A percentile compares a stretch with the other conserved stretches of the same genome.
Evolutionary conservation across 2,888 invertebrate species (phyloP).

Genomic region (Nycteola revayana): DNA sequence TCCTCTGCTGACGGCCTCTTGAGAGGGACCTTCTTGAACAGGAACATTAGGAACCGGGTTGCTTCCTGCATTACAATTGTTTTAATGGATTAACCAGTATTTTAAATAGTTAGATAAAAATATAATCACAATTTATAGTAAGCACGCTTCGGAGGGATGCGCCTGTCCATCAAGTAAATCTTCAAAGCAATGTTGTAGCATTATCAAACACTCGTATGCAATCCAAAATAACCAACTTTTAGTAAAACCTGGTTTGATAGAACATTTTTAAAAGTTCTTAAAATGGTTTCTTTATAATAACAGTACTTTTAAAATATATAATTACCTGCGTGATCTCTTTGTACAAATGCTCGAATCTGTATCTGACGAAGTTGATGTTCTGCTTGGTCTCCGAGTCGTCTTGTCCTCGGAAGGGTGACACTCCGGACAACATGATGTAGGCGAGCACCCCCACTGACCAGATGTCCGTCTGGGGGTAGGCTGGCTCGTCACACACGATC

Average conservation of each 20-base stretch:
- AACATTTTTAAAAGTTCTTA: too few species aligned
- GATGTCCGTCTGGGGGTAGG: slow-evolving; percentile 95
- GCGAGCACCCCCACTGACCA: slow-evolving; percentile 97
- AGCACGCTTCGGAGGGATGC: too few species aligned
- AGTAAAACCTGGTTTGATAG: too few species aligned
- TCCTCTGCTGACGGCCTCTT: slow-evolving; percentile 97
- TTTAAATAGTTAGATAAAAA: too few species aligned
- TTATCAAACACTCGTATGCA: too few species aligned
- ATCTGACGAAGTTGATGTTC: slow-evolving; percentile 94
- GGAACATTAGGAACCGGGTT: slow-evolving; percentile 93
- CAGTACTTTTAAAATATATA: too few species aligned
- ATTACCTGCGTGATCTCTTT: slow-evolving; percentile 93
- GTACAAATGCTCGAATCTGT: slow-evolving; percentile 96
- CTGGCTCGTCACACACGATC: slow-evolving; percentile 92
- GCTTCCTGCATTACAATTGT: slow-evolving; percentile 50
- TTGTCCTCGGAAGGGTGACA: slow-evolving; percentile 93
- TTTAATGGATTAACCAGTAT: too few species aligned
- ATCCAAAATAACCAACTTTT: too few species aligned
- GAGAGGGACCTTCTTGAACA: slow-evolving; percentile 97
- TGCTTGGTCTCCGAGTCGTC: slow-evolving; percentile 93
- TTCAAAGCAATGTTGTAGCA: too few species aligned
- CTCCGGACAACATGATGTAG: slow-evolving; percentile 96
- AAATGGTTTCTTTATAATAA: too few species aligned
- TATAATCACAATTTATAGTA: too few species aligned
- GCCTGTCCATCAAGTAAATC: too few species aligned